A percentile compares a stretch with the other conserved stretches of the same genome.
These are phyloP conservation scores for Phrynosoma blainvillii DNA, from an alignment of 2,113 vertebrate species.

Conservation along the genomic window DNA sequence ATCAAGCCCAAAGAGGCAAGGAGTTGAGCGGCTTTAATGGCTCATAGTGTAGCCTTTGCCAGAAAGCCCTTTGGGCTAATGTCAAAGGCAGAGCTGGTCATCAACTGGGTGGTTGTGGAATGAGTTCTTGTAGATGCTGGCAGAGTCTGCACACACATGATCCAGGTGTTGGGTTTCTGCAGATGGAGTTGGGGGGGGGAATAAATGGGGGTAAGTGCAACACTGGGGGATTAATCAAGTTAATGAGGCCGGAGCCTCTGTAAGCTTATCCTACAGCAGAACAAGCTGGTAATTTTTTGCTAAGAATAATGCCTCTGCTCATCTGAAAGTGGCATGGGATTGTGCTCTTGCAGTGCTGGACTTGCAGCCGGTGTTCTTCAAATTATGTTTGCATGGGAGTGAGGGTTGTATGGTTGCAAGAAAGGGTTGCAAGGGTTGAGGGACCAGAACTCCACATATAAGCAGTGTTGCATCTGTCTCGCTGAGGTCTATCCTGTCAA, in stretches of 20 bases:
- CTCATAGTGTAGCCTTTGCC: not conserved
- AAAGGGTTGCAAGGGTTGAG: not conserved
- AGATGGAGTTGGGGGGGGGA: not conserved
- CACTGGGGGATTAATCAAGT: not conserved
- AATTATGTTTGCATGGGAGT: not conserved
- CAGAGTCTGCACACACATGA: not conserved
- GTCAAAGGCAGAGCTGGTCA: not conserved
- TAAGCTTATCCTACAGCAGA: not conserved
- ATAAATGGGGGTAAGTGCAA: too few relatives aligned
- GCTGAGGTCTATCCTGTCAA: too few relatives aligned
- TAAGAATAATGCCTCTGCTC: not conserved
- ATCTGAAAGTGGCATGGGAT: not conserved
- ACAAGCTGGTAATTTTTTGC: not conserved
- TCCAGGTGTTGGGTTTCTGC: not conserved
- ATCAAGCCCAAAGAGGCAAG: not conserved
- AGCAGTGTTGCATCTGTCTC: not conserved
- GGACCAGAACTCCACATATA: not conserved
- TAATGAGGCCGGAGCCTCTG: not conserved
- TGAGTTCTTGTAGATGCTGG: not conserved
- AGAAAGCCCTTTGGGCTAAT: not conserved
- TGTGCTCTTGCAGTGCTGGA: not conserved
- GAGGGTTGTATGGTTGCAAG: not conserved
- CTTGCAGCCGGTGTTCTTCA: too few relatives aligned
- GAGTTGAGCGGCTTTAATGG: not conserved
- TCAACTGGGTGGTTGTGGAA: not conserved